Evolutionary conservation across 2,797 vertebrate species (phyloP).

Genomic region (Micropoecilia bifurca): DNA sequence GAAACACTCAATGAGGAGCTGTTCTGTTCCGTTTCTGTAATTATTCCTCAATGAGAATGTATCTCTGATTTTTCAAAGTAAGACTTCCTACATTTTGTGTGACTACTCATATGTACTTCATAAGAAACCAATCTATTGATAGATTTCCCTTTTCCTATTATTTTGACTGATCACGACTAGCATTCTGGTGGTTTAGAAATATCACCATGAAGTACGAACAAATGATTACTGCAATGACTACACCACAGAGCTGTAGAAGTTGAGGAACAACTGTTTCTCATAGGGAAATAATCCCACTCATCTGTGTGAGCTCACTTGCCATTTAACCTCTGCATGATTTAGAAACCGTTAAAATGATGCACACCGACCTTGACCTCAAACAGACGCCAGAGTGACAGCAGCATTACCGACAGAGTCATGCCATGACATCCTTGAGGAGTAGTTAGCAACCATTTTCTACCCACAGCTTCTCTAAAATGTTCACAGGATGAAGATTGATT

Average conservation of each 20-base stretch:
- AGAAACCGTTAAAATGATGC: constrained; percentile 48
- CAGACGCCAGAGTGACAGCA: constrained; percentile 45
- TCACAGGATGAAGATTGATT: constrained; percentile 55
- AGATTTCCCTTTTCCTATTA: not conserved
- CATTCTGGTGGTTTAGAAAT: not conserved
- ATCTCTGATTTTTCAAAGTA: no score
- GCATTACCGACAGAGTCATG: constrained; percentile 33
- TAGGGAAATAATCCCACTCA: constrained; percentile 5
- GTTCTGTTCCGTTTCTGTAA: no score
- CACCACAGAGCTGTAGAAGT: no score
- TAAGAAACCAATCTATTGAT: not conserved
- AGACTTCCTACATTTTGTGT: no score
- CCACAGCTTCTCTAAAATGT: constrained; percentile 50
- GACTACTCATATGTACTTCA: not conserved
- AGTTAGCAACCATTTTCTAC: constrained; percentile 65
- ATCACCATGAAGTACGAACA: not conserved
- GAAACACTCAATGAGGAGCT: no score
- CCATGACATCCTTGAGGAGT: constrained; percentile 52
- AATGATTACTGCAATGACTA: not conserved
- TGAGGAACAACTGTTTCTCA: constrained; percentile 25
- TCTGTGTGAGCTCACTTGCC: constrained; percentile 42
- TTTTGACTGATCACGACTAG: not conserved
- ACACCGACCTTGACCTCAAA: constrained; percentile 63
- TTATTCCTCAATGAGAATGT: no score
- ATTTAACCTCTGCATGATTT: constrained; percentile 39